Evolutionary conservation across 2,113 vertebrate species (phyloP).

Genomic region (Bufo gargarizans): DNA sequence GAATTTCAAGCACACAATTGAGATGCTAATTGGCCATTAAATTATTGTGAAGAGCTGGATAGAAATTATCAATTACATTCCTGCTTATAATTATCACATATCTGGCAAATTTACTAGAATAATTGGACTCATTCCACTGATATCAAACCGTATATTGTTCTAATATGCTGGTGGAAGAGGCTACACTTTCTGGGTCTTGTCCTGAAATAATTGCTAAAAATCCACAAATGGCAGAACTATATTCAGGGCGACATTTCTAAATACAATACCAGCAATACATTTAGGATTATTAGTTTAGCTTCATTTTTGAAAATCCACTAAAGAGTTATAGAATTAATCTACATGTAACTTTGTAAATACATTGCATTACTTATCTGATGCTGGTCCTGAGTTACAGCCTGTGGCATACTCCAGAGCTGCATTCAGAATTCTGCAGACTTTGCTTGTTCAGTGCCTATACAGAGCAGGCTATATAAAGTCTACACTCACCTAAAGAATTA

Average conservation of each 20-base stretch:
- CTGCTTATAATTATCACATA: conserved; percentile 31
- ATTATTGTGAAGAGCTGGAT: conserved; percentile 22
- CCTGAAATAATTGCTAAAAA: neutral
- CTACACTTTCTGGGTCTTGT: neutral
- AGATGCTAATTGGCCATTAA: conserved; percentile 47
- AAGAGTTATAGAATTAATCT: no score
- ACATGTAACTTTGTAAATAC: no score
- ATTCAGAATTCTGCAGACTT: no score
- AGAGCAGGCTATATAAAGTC: no score
- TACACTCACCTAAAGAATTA: no score
- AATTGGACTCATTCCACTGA: conserved; percentile 28
- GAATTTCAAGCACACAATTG: conserved; percentile 60
- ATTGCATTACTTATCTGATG: no score
- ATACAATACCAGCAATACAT: neutral
- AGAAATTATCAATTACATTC: conserved; percentile 33
- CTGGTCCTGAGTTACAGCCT: no score
- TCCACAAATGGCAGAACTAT: neutral
- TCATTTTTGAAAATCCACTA: neutral
- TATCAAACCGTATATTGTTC: conserved; percentile 16
- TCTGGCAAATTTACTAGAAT: conserved; percentile 37
- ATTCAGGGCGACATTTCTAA: neutral
- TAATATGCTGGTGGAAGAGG: neutral
- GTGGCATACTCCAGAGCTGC: no score
- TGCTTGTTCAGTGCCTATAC: no score
- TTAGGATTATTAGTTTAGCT: neutral